Evolutionary conservation across 2,113 vertebrate genomes (phyloP).

Genomic region (Casuarius casuarius): DNA sequence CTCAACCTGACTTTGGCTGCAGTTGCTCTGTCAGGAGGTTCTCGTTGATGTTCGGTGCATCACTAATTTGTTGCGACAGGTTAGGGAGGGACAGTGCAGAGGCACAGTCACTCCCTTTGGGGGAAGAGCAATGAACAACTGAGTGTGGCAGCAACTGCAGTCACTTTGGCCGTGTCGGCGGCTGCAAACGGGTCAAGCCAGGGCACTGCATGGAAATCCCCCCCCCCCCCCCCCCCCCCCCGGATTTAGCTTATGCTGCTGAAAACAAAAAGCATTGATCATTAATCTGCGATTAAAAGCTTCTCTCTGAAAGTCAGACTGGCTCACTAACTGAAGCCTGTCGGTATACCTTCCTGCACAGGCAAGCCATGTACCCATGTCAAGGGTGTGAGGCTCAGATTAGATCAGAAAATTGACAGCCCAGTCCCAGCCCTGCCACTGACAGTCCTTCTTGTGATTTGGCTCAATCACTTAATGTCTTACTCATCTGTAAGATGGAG

Average conservation of each 20-base stretch:
- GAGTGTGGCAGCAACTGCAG: background rate
- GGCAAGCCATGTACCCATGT: background rate
- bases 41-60: background rate
- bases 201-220: background rate
- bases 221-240: background rate
- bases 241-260: background rate
- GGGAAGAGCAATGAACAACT: background rate
- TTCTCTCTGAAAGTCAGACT: background rate
- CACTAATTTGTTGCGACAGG: background rate
- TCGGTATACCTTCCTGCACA: accelerated
- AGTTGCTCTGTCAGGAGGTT: background rate
- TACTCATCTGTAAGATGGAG: background rate
- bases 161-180: background rate
- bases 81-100: background rate
- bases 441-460: background rate
- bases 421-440: background rate
- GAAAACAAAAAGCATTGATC: background rate
- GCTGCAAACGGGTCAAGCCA: background rate
- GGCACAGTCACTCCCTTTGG: background rate
- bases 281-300: background rate
- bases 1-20: background rate
- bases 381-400: background rate
- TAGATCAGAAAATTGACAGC: background rate
- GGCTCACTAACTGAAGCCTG: background rate
- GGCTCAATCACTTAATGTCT: background rate